These are phyloP conservation scores for Meteorus sp. DNA, from an alignment of 1,140 invertebrate species.

Conservation along the genomic window DNA sequence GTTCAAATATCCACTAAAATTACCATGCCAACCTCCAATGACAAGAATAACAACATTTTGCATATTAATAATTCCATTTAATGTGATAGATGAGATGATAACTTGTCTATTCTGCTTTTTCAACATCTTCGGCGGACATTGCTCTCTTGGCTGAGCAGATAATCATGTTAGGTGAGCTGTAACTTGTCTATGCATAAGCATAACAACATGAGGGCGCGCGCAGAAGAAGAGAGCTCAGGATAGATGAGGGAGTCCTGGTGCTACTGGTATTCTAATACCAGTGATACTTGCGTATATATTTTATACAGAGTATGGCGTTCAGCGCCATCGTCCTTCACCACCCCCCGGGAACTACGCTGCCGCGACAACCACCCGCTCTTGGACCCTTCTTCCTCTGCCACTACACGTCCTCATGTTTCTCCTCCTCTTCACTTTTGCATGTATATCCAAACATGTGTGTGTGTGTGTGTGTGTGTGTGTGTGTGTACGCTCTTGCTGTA, in stretches of 20 bases:
- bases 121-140: background rate
- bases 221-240: background rate
- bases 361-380: background rate
- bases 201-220: conserved; percentile 42
- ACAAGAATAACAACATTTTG: no score
- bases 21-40: no score
- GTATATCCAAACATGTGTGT: no score
- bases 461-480: background rate
- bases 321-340: conserved; percentile 25
- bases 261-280: conserved; percentile 53
- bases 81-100: no score
- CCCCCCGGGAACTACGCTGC: background rate
- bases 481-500: conserved; percentile 2
- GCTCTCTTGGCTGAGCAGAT: conserved; percentile 50
- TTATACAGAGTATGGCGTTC: conserved; percentile 38
- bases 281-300: conserved; percentile 49
- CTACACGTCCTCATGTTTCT: background rate
- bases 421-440: background rate
- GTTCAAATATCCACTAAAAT: no score
- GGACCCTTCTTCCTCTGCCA: background rate
- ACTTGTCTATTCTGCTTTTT: background rate
- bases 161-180: conserved; percentile 56
- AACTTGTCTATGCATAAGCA: conserved; percentile 59
- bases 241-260: conserved; percentile 17
- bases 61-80: no score